Base-by-base conservation (phyloP, 2,888 invertebrate species). In the Heliconius hortense region DNA sequence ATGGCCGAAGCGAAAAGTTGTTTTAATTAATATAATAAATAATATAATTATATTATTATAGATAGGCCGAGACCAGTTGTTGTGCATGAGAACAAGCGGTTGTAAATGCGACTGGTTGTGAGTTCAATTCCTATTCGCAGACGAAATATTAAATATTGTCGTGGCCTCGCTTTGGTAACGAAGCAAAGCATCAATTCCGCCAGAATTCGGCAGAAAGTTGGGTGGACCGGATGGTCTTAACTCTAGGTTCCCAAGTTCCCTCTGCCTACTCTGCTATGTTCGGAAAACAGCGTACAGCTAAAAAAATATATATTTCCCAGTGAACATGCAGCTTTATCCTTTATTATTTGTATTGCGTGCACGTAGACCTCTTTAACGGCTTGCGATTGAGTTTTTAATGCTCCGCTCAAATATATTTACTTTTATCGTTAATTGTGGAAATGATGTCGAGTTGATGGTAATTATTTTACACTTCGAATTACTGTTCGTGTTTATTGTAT, bases 381-480 rank as follows among this genome's bases (percentile, higher is more conserved):
- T 83, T 85, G 83, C 86, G 86, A 88, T 86, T 85, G 86, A 88
- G 84, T 88, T 86, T 85, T 85, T 87, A 85, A 87, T 87, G 78
- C 79, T 79, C 80, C 81, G 81, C 77, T 80, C 76, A 79, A 81
- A 81, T 82, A 83, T 80, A 78, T 78, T 79, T 76, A 76, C 79
- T 75, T 75, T 79, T 68, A 76, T 80, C 76, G 74, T 77, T 79
- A 77, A 79, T 79, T 79, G 77, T 76, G 74, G 72, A 76, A 71
- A 56, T 73, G 66, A 73, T 66, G 70, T 70, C 53, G 64, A 59
- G 56, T 75, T 66, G 60, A 75, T 64, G 70, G 64, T 75, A 71
- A 75, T 75, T 75, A 64, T 59, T 60, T 76, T 76, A 73, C 62
- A 76, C 53, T 53, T 73, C 73, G 28, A 69, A 56, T 76, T 72